Base-by-base conservation (phyloP, 35 echinoderm and acorn worm genomes). In the Strongylocentrotus purpuratus region DNA sequence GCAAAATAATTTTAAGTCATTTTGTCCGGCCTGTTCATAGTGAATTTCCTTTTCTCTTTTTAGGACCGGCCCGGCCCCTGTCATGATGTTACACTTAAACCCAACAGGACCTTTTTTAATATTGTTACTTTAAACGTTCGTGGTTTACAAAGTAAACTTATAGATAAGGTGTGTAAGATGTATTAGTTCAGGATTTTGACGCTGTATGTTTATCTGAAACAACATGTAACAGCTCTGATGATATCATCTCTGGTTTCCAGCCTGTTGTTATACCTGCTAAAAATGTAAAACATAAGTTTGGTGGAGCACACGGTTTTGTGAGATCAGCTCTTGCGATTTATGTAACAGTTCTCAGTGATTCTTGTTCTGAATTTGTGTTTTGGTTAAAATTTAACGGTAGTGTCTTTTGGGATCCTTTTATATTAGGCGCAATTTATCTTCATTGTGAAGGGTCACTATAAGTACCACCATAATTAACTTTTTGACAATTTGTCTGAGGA, bases 1-100 rank as follows among this genome's bases (percentile, higher is more conserved):
- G 35, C 35, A 41, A 41, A 3, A 41, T 41, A 0, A 41, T 41
- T 41, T 41, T 41, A 1, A 41, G 35, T 41, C 35, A 41, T 41
- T 41, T 41, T 41, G 35, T 0, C 35, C 35, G 35, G 1, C 35
- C 35, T 41, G 35, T 41, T 41, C 35, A 3, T 1, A 41, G 35
- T 41, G 35, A 32, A 32, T 32, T 89, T 89, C 87, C 6, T 1
- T 89, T 89, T 89, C 87, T 89, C 87, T 32, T 89, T 25, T 32
- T 89, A 89, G 87, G 87, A 89, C 87, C 87, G 87, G 87, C 87
- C 87, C 87, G 33, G 87, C 87, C 87, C 87, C 87, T 89, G 87
- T 32, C 87, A 89, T 25, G 87, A 89, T 25, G 87, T 25, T 32
- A 25, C 32, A 25, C 17, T 25, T 25, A 6, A 89, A 89, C 87